Evolutionary conservation across 2,113 vertebrate species (phyloP).

Genomic region (Paracanthobrama guichenoti): DNA sequence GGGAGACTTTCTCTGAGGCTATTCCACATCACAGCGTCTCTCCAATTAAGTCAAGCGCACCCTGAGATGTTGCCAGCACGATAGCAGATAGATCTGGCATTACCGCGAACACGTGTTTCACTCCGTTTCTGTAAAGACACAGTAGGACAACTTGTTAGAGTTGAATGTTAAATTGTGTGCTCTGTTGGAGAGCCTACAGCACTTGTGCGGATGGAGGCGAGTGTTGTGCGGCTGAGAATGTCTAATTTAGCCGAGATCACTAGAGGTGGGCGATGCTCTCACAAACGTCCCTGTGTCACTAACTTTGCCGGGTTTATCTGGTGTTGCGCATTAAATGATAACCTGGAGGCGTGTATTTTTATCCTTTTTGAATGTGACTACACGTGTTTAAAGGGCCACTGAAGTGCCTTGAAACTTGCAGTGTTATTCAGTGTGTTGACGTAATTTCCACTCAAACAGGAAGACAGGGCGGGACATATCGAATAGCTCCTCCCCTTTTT

Average conservation of each 20-base stretch:
- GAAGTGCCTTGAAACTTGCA: no score
- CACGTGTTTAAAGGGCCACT: constrained; percentile 10
- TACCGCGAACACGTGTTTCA: not conserved
- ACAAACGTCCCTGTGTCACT: not conserved
- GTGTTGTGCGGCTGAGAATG: constrained; percentile 3
- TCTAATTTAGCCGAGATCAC: constrained; percentile 7
- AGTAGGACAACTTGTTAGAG: constrained; percentile 27
- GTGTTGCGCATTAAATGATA: not conserved
- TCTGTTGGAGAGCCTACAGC: not conserved
- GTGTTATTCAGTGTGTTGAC: no score
- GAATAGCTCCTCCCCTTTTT: no score
- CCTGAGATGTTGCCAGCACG: constrained; percentile 11
- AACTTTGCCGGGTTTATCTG: not conserved
- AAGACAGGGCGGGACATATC: no score
- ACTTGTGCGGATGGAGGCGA: not conserved
- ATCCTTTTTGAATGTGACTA: not conserved
- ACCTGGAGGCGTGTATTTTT: not conserved
- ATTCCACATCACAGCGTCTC: constrained; percentile 32
- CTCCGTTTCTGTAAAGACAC: not conserved
- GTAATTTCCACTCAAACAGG: no score
- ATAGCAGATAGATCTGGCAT: constrained; percentile 5
- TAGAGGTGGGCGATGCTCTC: not conserved
- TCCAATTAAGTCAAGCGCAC: constrained; percentile 45
- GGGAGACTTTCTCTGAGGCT: constrained; percentile 38
- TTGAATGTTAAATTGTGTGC: constrained; percentile 1